Base-by-base conservation (phyloP, 2,888 invertebrate genomes). In the Leptinotarsa peninsularis region DNA sequence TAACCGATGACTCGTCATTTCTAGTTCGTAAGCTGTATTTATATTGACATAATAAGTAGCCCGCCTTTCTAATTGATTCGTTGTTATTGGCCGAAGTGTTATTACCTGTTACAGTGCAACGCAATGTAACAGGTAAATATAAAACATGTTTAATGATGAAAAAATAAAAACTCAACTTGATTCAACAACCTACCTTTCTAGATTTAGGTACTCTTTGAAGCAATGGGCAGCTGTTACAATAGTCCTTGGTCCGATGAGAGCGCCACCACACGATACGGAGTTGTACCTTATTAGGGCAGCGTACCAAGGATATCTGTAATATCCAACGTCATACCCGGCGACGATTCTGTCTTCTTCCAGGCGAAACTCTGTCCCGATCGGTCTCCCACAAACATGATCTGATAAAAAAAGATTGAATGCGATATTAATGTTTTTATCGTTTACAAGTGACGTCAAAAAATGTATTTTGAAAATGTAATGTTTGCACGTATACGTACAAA, bases 191-290 rank as follows among this genome's bases (percentile, higher is more conserved):
- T 68, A 82, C 83, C 60, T 78, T 33, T 80, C 76, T 18, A 79
- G n/a, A 49, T 78, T 74, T 10, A 83, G 54, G 66, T 79, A 84
- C 21, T 84, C 84, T 78, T 85, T 86, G 76, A 82, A 88, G 74
- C 88, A 88, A 83, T 88, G 88, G 1, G 88, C 88, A 4, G 88
- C 88, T 7, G 88, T 86, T n/a, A 88, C 43, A n/a, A 88, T 81
- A 15, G 82, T 83, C 70, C 79, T 84, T 13, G 85, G 81, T 0
- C 83, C 84, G 72, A 88, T 85, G 43, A 88, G 79, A 4, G 86
- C 84, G 14, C 86, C 88, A 4, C 88, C 88, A 79, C 88, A 88
- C 2, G 80, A 79, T 4, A 86, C 82, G 66, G 81, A 76, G 23
- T 82, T 82, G 14, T 83, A 76, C 23, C 80, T 74, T 1, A 84